Evolutionary conservation across 2,888 invertebrate genomes (phyloP).

Genomic region (Andricus quercusramuli): DNA sequence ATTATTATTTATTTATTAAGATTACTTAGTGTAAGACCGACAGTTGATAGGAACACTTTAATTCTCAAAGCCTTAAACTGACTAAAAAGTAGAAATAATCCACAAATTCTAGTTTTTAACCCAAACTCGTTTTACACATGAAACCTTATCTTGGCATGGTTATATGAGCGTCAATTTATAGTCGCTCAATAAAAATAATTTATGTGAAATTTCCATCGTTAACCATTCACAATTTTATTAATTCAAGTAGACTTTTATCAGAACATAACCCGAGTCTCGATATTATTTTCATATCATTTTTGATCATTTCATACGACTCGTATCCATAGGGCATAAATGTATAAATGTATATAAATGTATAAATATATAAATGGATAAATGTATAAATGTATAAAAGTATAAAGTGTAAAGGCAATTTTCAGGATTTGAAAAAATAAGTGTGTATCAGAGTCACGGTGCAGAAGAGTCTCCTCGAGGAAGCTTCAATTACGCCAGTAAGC

Average conservation of each 20-base stretch:
- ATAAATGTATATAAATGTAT: neutral
- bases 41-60: neutral
- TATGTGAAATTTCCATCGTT: slow-evolving; percentile 21
- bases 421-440: slow-evolving; percentile 2
- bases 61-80: neutral
- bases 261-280: neutral
- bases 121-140: neutral
- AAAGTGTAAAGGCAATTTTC: slow-evolving; percentile 18
- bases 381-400: too few relatives aligned
- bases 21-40: too few relatives aligned
- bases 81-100: neutral
- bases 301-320: slow-evolving; percentile 9
- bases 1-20: too few relatives aligned
- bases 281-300: slow-evolving; percentile 10
- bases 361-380: neutral
- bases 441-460: neutral
- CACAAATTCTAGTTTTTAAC: neutral
- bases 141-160: slow-evolving; percentile 17
- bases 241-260: slow-evolving; percentile 20
- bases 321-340: neutral
- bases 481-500: slow-evolving; percentile 40
- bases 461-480: slow-evolving; percentile 22
- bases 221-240: slow-evolving; percentile 23
- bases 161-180: slow-evolving; percentile 1
- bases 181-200: slow-evolving; percentile 1